These are phyloP conservation scores for Isichthys henryi DNA, from an alignment of 2,113 vertebrate species.

Conservation along the genomic window DNA sequence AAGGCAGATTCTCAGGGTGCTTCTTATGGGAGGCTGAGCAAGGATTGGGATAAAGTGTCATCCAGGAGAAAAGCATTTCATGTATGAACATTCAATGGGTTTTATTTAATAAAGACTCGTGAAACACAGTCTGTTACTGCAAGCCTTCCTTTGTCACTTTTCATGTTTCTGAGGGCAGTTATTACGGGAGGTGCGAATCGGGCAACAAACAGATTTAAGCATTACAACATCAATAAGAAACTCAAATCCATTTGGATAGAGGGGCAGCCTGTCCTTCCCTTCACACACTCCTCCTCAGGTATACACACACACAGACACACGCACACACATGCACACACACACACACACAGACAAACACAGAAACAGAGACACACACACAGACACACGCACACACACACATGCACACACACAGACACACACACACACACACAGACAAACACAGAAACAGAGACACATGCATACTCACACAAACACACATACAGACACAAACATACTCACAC, in stretches of 20 bases:
- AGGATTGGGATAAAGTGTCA: neutral
- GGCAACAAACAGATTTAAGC: neutral
- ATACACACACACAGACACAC: neutral
- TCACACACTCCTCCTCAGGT: neutral
- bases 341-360: too few species aligned
- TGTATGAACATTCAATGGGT: neutral
- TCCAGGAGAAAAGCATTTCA: neutral
- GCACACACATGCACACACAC: neutral
- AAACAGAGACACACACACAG: too few species aligned
- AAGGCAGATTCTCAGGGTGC: slow-evolving; percentile 14
- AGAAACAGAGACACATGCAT: too few species aligned
- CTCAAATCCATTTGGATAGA: neutral
- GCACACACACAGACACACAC: too few species aligned
- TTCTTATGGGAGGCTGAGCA: neutral
- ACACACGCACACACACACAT: too few species aligned
- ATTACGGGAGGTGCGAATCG: neutral
- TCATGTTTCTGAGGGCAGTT: neutral
- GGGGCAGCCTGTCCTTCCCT: neutral
- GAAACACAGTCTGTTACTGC: neutral
- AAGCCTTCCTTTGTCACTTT: neutral
- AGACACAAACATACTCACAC: neutral
- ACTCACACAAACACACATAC: neutral
- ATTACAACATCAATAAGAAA: neutral
- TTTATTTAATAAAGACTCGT: neutral
- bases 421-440: too few species aligned